These are phyloP conservation scores for Ara ararauna DNA, from an alignment of 2,797 vertebrate genomes.

Conservation along the genomic window DNA sequence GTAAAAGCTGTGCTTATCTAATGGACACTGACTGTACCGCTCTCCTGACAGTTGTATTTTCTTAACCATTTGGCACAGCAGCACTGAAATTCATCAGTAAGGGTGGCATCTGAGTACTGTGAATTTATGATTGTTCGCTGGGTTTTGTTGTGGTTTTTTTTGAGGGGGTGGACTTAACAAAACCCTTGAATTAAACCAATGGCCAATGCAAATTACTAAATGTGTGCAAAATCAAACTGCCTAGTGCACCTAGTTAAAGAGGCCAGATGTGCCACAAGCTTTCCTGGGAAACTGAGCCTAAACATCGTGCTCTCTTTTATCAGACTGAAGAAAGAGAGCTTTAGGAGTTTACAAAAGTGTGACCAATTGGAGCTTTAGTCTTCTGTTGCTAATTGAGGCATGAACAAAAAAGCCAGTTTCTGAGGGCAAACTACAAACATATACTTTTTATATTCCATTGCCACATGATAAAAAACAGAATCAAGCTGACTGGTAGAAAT, in stretches of 20 bases:
- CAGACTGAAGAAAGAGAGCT: conserved; percentile 54
- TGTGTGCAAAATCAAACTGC: conserved; percentile 50
- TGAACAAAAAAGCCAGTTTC: conserved; percentile 55
- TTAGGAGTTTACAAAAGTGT: conserved; percentile 64
- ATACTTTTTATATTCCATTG: conserved; percentile 67
- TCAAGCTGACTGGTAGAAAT: conserved; percentile 76
- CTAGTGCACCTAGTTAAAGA: conserved; percentile 5
- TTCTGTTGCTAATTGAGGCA: conserved; percentile 72
- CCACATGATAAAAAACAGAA: conserved; percentile 79
- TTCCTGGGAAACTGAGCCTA: conserved; percentile 51
- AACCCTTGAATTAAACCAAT: conserved; percentile 33
- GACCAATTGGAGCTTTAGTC: conserved; percentile 66
- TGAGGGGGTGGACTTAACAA: neutral
- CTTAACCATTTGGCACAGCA: neutral
- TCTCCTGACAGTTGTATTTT: neutral
- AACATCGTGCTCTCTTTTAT: conserved; percentile 45
- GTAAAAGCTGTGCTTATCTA: neutral
- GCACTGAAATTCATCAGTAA: conserved; percentile 4
- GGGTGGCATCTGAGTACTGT: neutral
- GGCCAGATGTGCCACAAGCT: conserved; percentile 44
- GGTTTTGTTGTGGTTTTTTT: neutral
- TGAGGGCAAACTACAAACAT: conserved; percentile 62
- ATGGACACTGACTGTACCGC: neutral
- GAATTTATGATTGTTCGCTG: neutral
- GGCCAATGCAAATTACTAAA: conserved; percentile 44